Evolutionary conservation across 2,888 invertebrate genomes (phyloP).

Genomic region (Cerastis leucographa): DNA sequence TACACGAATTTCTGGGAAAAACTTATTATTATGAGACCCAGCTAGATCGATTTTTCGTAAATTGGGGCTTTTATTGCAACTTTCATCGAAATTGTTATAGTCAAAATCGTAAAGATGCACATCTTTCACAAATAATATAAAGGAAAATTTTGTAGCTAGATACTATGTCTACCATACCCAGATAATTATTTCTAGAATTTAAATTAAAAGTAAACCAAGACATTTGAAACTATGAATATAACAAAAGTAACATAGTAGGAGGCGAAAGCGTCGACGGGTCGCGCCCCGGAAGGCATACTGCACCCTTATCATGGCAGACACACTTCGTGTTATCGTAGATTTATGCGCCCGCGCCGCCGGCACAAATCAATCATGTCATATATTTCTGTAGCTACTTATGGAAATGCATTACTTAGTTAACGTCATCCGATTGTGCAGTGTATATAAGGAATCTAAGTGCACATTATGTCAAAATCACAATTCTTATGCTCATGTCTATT

Average conservation of each 20-base stretch:
- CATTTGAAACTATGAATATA: conserved; percentile 19
- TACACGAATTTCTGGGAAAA: too few species aligned
- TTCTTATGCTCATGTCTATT: conserved; percentile 13
- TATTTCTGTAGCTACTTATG: conserved; percentile 58
- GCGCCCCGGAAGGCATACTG: conserved; percentile 87
- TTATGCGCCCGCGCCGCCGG: conserved; percentile 81
- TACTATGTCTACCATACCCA: background rate
- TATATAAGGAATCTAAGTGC: conserved; percentile 16
- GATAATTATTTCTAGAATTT: background rate
- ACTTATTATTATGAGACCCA: too few species aligned
- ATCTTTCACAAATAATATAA: background rate
- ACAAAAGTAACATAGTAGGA: conserved; percentile 63
- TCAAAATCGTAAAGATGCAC: too few species aligned
- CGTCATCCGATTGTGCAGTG: conserved; percentile 54
- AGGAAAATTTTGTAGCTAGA: conserved; percentile 2
- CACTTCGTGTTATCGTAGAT: conserved; percentile 86
- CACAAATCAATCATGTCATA: conserved; percentile 82
- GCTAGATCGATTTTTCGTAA: too few species aligned
- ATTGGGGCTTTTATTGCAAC: too few species aligned
- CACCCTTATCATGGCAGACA: conserved; percentile 86
- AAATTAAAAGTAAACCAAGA: conserved; percentile 13
- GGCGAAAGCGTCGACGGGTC: conserved; percentile 80
- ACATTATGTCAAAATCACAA: conserved; percentile 31
- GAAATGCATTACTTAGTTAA: conserved; percentile 52
- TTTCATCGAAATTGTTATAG: too few species aligned